Conservation (phyloP, 2,888 invertebrate species). For the Nomada goodeniana region DNA sequence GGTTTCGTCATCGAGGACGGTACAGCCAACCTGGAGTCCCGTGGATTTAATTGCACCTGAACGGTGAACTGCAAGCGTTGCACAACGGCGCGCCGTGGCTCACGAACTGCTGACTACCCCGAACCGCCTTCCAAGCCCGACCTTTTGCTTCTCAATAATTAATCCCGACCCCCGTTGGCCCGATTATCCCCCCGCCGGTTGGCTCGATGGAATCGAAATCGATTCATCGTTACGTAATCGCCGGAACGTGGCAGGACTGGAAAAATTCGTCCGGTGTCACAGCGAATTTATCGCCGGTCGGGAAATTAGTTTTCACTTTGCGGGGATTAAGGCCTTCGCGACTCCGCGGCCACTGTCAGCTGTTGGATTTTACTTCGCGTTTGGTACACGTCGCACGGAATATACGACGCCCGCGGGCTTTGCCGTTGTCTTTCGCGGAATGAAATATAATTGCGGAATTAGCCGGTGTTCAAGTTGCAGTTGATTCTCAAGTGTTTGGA, state of each 20-base stretch:
- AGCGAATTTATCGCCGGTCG: conserved; percentile 7
- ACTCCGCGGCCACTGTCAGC: background rate
- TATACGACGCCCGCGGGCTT: too few relatives aligned
- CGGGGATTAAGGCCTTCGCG: conserved; percentile 16
- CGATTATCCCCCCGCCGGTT: conserved; percentile 44
- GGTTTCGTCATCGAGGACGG: conserved; percentile 43
- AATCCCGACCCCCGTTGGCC: conserved; percentile 44
- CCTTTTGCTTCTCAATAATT: conserved; percentile 63
- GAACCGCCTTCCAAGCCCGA: conserved; percentile 39
- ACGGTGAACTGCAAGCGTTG: conserved; percentile 48
- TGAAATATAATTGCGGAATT: too few relatives aligned
- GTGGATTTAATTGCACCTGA: conserved; percentile 56
- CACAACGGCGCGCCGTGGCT: conserved; percentile 41
- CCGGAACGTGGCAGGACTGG: background rate
- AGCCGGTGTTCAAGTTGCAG: too few relatives aligned
- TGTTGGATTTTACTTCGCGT: background rate
- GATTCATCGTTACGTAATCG: conserved; percentile 47
- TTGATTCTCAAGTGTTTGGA: too few relatives aligned
- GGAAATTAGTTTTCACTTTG: conserved; percentile 33
- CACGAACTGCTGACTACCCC: conserved; percentile 62
- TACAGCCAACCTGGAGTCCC: conserved; percentile 30
- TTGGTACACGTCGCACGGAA: too few relatives aligned
- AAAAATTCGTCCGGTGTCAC: conserved; percentile 16
- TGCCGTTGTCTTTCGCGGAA: too few relatives aligned
- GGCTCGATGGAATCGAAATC: conserved; percentile 32